Conservation (phyloP, 37 sponge, comb jelly and placozoan species). For the Chondrilla cf. caribensis region DNA sequence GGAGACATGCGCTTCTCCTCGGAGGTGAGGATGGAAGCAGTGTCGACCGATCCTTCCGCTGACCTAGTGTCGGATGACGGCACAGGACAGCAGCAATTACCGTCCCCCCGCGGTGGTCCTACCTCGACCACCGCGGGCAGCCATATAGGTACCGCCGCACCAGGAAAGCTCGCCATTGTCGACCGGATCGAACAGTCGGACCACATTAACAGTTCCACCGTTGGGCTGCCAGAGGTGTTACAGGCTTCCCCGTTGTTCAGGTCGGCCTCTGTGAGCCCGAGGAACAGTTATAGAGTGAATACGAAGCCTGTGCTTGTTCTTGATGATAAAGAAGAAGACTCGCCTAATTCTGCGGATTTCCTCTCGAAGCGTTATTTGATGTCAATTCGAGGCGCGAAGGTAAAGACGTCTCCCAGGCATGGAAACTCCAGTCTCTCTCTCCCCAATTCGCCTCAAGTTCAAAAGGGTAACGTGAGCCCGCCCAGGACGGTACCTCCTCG, state of each 20-base stretch:
- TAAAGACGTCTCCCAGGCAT: constrained; percentile 10
- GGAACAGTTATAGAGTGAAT: neutral
- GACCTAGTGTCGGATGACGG: no score
- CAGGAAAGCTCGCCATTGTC: neutral
- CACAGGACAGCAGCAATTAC: no score
- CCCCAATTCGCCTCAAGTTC: neutral
- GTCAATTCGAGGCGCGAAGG: constrained; percentile 20
- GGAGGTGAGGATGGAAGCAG: no score
- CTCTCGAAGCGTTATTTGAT: neutral
- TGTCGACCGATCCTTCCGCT: no score
- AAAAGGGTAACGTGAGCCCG: neutral
- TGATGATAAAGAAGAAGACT: neutral
- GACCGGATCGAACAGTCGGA: neutral
- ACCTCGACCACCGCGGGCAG: neutral
- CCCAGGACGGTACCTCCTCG: neutral
- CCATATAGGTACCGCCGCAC: neutral
- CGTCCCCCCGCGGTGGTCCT: no score
- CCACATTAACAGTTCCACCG: neutral
- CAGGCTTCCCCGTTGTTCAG: neutral
- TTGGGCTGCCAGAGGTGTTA: no score
- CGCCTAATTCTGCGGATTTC: neutral
- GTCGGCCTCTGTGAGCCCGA: neutral
- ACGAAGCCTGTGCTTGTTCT: no score
- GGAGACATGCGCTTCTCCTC: no score
- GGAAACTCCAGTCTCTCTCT: no score